A percentile compares a stretch with the other conserved stretches of the same genome.
phyloP scores from a whole-genome alignment of 2,888 invertebrate genomes.

The Nomada fabriciana region DNA sequence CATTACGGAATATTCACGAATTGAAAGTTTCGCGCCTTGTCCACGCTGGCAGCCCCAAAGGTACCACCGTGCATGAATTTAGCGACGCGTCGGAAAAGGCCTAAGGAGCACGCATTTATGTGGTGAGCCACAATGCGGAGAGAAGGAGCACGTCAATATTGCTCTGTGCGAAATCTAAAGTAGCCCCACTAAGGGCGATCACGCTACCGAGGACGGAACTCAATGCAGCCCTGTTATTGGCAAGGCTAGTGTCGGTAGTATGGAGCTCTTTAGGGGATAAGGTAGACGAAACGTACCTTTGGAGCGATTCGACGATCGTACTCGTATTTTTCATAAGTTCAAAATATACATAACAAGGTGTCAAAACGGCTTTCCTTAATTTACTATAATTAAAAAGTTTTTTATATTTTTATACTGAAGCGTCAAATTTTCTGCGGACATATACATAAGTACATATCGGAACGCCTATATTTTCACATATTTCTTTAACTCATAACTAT shows the following conservation, averaged over 20 bases:
- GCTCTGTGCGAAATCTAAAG: too few relatives aligned
- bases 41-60: not conserved
- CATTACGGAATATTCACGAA: not conserved
- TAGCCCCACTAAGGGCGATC: too few relatives aligned
- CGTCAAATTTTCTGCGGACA: not conserved
- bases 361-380: constrained; percentile 3
- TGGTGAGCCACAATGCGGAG: too few relatives aligned
- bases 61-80: not conserved
- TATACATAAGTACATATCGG: not conserved
- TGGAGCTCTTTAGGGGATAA: too few relatives aligned
- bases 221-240: too few relatives aligned
- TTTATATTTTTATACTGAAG: not conserved
- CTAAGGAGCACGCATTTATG: not conserved
- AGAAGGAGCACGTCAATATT: too few relatives aligned
- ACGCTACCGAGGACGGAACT: too few relatives aligned
- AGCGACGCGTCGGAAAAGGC: not conserved
- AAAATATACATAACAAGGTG: not conserved
- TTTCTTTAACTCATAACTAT: too few relatives aligned
- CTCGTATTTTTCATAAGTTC: not conserved
- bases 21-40: constrained; percentile 3
- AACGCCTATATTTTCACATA: too few relatives aligned
- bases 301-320: too few relatives aligned
- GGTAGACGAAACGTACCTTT: too few relatives aligned
- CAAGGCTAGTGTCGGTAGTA: too few relatives aligned
- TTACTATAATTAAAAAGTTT: not conserved